A percentile compares a stretch with the other conserved stretches of the same genome.
Evolutionary conservation across 2,113 vertebrate genomes (phyloP).

Genomic region (Pagrus major): DNA sequence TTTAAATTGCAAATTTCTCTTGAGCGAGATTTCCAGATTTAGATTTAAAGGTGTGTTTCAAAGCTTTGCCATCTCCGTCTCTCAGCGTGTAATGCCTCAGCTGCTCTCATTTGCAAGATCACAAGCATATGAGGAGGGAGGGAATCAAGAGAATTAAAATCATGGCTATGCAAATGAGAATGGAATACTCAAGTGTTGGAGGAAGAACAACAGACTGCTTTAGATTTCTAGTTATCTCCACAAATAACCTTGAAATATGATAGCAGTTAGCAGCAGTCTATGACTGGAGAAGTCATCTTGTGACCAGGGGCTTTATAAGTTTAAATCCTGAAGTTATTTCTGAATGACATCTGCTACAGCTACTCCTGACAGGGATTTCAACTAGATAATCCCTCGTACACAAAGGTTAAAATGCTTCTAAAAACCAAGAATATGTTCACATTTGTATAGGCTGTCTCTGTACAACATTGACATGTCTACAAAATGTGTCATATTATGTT

Average conservation of each 20-base stretch:
- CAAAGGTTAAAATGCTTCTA: no score
- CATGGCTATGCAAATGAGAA: slow-evolving; percentile 4
- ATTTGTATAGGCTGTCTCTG: no score
- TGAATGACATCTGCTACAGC: neutral
- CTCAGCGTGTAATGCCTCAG: neutral
- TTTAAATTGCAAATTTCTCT: slow-evolving; percentile 50
- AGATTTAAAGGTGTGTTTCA: slow-evolving; percentile 26
- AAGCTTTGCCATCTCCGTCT: slow-evolving; percentile 17
- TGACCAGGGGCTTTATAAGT: no score
- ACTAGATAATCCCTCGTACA: no score
- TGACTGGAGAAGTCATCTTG: neutral
- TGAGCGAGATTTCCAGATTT: slow-evolving; percentile 10
- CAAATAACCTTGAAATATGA: neutral
- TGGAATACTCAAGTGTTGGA: neutral
- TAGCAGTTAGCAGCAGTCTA: neutral
- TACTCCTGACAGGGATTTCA: neutral
- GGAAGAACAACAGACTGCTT: neutral
- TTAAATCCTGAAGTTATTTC: neutral
- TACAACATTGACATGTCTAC: no score
- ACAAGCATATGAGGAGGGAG: slow-evolving; percentile 10
- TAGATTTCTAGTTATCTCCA: neutral
- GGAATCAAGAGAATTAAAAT: slow-evolving; percentile 13
- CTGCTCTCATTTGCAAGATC: slow-evolving; percentile 27
- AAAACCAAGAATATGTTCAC: no score
- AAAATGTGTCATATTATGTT: no score